phyloP scores from a whole-genome alignment of 1,140 invertebrate genomes.

The Cheumatopsyche charites region DNA sequence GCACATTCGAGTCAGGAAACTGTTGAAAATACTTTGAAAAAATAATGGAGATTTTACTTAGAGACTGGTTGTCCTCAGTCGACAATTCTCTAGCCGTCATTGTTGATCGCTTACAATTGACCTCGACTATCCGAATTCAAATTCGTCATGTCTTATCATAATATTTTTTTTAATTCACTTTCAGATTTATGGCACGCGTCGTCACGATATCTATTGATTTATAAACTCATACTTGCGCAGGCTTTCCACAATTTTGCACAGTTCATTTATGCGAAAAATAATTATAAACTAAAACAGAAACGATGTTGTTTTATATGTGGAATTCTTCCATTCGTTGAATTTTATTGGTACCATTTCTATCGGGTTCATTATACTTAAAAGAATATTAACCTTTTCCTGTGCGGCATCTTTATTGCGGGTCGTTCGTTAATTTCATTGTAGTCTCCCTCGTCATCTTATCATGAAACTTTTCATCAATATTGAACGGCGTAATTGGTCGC shows the following conservation, averaged over 20 bases:
- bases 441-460: not conserved
- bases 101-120: not conserved
- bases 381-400: slow-evolving; percentile 6
- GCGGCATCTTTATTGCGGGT: not conserved
- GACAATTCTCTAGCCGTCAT: not conserved
- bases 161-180: slow-evolving; percentile 1
- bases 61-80: slow-evolving; percentile 24
- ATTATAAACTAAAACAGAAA: too few species aligned
- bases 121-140: slow-evolving; percentile 21
- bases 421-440: slow-evolving; percentile 14
- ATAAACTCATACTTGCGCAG: too few species aligned
- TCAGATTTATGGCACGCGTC: too few species aligned
- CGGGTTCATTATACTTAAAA: too few species aligned
- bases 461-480: slow-evolving; percentile 15
- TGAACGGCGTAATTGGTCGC: slow-evolving; percentile 3
- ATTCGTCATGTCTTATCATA: not conserved
- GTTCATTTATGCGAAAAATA: too few species aligned
- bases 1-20: not conserved
- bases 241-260: too few species aligned
- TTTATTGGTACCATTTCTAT: too few species aligned
- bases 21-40: not conserved
- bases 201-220: too few species aligned
- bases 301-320: too few species aligned
- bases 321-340: too few species aligned
- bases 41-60: slow-evolving; percentile 7